A percentile compares a stretch with the other conserved stretches of the same genome.
Conservation (phyloP, 2,113 vertebrate species). For the Hystrix cristata region DNA sequence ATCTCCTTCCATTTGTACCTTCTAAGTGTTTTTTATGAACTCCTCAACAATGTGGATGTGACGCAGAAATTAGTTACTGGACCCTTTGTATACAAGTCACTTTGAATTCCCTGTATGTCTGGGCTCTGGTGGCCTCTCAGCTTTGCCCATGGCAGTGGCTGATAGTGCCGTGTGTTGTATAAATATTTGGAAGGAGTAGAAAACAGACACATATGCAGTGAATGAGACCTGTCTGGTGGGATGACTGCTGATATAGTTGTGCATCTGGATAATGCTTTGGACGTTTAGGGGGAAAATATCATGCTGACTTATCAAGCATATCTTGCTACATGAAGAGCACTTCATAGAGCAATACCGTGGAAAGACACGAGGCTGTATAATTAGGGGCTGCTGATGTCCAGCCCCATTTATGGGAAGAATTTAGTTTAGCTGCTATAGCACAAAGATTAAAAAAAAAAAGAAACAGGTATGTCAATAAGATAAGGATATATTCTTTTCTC, state of each 20-base stretch:
- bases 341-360: neutral
- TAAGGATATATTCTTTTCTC: constrained; percentile 1
- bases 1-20: constrained; percentile 25
- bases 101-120: neutral
- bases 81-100: neutral
- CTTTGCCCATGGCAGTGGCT: neutral
- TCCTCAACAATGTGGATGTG: constrained; percentile 13
- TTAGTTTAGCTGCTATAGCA: neutral
- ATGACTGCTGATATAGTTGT: neutral
- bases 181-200: constrained; percentile 2
- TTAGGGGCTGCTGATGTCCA: neutral
- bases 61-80: neutral
- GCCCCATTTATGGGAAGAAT: neutral
- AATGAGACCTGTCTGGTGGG: neutral
- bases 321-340: neutral
- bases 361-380: neutral
- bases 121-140: neutral
- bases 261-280: neutral
- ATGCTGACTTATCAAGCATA: neutral
- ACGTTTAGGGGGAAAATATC: neutral
- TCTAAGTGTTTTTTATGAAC: constrained; percentile 59
- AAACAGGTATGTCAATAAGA: neutral
- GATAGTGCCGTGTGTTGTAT: neutral
- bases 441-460: neutral
- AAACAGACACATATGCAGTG: neutral